phyloP scores from a whole-genome alignment of 2,113 vertebrate genomes.

The Corynorhinus townsendii region DNA sequence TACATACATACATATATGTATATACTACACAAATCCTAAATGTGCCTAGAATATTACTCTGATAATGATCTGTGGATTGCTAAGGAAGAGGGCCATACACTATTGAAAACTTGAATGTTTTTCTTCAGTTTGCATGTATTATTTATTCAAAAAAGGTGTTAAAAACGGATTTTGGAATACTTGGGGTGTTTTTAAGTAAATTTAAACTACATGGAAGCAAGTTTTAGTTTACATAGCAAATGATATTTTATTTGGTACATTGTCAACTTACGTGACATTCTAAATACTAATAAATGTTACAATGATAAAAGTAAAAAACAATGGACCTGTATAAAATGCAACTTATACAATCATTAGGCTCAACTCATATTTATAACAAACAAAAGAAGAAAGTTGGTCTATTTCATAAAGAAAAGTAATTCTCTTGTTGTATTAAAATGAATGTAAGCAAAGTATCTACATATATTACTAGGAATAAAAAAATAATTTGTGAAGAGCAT shows the following conservation, averaged over 20 bases:
- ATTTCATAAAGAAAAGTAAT: background rate
- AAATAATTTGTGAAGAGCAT: background rate
- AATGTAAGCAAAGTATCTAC: background rate
- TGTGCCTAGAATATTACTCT: background rate
- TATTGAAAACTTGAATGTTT: background rate
- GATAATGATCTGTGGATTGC: background rate
- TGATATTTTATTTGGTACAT: background rate
- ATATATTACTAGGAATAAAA: background rate
- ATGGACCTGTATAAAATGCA: background rate
- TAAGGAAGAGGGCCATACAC: background rate
- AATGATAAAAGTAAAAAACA: background rate
- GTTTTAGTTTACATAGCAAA: background rate
- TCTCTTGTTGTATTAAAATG: background rate
- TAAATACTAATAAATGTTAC: background rate
- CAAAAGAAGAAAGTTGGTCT: background rate
- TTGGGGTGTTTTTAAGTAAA: background rate
- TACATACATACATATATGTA: background rate
- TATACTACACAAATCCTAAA: background rate
- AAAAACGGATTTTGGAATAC: background rate
- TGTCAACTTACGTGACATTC: background rate
- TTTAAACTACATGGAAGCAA: background rate
- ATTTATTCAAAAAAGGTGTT: background rate
- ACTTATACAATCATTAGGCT: background rate
- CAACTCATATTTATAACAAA: slow-evolving; percentile 20
- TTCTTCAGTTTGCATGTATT: background rate